These are phyloP conservation scores for Psilanteris sp. DNA, from an alignment of 1,140 invertebrate genomes.

Conservation along the genomic window DNA sequence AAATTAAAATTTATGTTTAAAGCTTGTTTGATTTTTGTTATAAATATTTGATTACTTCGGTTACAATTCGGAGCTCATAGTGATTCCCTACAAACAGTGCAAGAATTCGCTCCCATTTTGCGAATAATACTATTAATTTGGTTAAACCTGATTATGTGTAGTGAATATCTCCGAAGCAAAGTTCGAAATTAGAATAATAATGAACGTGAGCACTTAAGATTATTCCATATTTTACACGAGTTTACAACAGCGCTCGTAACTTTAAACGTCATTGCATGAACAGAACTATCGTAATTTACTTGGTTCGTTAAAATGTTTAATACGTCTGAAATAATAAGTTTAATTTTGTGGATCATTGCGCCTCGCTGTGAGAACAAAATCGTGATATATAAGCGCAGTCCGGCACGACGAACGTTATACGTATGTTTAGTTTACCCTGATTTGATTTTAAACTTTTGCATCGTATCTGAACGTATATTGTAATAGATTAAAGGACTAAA, in stretches of 20 bases:
- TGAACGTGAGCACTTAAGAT: constrained; percentile 12
- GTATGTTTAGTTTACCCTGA: too few species aligned
- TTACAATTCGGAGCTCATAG: too few species aligned
- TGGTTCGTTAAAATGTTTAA: constrained; percentile 29
- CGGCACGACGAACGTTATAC: background rate
- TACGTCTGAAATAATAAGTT: constrained; percentile 38
- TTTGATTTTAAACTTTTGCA: constrained; percentile 37
- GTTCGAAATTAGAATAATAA: constrained; percentile 38
- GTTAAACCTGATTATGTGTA: constrained; percentile 4
- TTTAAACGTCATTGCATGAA: constrained; percentile 20
- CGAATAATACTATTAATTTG: too few species aligned
- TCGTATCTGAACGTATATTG: constrained; percentile 50
- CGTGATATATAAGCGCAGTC: constrained; percentile 10
- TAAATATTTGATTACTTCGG: too few species aligned
- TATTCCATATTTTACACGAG: constrained; percentile 21
- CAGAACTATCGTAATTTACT: constrained; percentile 25
- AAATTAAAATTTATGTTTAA: too few species aligned
- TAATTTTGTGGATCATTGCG: constrained; percentile 3
- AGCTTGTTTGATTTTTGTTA: too few species aligned
- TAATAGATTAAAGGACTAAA: constrained; percentile 29
- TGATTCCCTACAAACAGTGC: too few species aligned
- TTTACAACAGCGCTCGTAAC: constrained; percentile 34
- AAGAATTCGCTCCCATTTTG: too few species aligned
- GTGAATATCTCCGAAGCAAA: constrained; percentile 5
- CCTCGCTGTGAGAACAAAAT: constrained; percentile 14